Percentiles rank a stretch among this genome's conserved stretches.
Conservation (phyloP, 2,888 invertebrate genomes). For the Cephus pygmeus region DNA sequence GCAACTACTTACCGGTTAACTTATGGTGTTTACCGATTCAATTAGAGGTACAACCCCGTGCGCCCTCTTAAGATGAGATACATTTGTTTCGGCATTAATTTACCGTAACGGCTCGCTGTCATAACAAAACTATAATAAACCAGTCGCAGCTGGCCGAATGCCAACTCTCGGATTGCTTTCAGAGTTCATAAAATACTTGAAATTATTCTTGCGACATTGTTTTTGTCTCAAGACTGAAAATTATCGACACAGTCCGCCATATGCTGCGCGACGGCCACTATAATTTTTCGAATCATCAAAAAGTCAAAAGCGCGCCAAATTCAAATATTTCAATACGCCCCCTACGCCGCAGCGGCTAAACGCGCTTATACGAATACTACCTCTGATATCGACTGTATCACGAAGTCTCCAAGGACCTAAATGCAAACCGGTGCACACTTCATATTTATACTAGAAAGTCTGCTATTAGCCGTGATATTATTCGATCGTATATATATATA, state of each 20-base stretch:
- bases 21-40: conserved; percentile 66
- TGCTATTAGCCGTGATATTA: background rate
- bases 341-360: background rate
- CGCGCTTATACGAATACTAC: background rate
- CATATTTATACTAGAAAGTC: background rate
- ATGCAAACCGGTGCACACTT: background rate
- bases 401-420: background rate
- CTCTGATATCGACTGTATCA: background rate
- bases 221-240: conserved; percentile 19
- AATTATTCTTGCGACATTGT: conserved; percentile 41
- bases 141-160: conserved; percentile 34
- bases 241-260: background rate
- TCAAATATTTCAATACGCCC: background rate
- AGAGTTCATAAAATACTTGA: conserved; percentile 48
- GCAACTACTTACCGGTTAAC: conserved; percentile 58
- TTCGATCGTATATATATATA: background rate
- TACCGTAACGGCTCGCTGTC: conserved; percentile 61
- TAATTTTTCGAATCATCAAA: background rate
- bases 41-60: conserved; percentile 55
- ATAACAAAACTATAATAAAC: conserved; percentile 67
- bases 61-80: conserved; percentile 50
- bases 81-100: conserved; percentile 65
- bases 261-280: background rate
- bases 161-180: conserved; percentile 33
- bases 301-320: background rate